Base-by-base conservation (phyloP, 2,113 vertebrate genomes). In the Orthonyx spaldingii region DNA sequence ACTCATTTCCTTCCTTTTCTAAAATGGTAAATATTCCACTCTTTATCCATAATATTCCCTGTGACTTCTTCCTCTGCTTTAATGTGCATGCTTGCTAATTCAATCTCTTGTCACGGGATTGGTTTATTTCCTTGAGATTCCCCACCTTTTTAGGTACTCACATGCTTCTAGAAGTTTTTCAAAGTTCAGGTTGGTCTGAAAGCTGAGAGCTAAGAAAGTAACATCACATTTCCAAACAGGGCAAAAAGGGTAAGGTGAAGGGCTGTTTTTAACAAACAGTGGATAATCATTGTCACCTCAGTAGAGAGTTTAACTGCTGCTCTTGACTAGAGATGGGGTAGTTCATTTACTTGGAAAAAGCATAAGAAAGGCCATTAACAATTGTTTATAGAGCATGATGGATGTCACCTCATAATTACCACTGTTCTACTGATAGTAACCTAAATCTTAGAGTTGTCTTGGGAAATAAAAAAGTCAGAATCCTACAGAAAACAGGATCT, bases 381-480 rank as follows among this genome's bases (percentile, higher is more conserved):
- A 32, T 28, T 30, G 13, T 50, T 69, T 41, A 8, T 41, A 77
- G 22, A 46, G 42, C 19, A 27, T 72, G 26, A 16, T 16, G 71
- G n/a, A 20, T 20, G 55, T 12, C 28, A 61, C 46, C 28, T 63
- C 74, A 12, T 14, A 66, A 49, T 82, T 91, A 39, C 10, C 19
- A 6, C 19, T 66, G 10, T 55, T 84, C 39, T 66, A 1, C 19
- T 57, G 17, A 23, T 32, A 61, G 64, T 56, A 69, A 57, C 10
- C 33, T 50, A 74, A 81, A 84, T 16, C 20, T 69, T 61, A 39
- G 42, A 70, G 6, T 55, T 84, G 22, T 72, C 27, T 60, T 66
- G 22, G 30, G 24, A 39, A 23, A 12, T 39, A n/a, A 30, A 37
- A 12, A 56, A 9, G 6, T 11, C 3, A 0, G 2, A 80, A 35